Percentiles rank a stretch among this genome's conserved stretches.
Evolutionary conservation across 2,797 vertebrate species (phyloP).

Genomic region (Taeniopygia guttata): DNA sequence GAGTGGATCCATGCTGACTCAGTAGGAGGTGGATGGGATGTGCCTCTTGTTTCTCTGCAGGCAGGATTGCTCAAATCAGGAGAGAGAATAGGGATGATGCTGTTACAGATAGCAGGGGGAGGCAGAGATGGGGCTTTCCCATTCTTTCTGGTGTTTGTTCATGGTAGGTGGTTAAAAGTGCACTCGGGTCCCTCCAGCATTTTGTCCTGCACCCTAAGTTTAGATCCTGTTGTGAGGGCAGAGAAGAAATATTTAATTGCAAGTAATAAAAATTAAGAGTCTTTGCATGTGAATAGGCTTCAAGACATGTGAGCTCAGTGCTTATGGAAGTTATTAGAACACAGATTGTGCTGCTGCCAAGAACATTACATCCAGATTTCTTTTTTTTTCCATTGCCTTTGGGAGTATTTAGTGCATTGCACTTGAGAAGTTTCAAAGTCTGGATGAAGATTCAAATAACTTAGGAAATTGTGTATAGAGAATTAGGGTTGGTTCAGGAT

Average conservation of each 20-base stretch:
- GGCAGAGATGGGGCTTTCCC: background rate
- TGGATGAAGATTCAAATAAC: background rate
- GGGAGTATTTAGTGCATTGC: background rate
- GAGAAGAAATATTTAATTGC: background rate
- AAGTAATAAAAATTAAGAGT: background rate
- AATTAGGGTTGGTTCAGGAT: background rate
- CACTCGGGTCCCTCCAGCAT: background rate
- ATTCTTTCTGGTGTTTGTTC: background rate
- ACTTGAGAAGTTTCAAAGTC: background rate
- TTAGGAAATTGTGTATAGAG: background rate
- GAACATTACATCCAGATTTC: background rate
- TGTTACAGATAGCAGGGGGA: background rate
- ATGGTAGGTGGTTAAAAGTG: background rate
- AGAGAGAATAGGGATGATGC: background rate
- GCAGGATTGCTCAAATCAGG: background rate
- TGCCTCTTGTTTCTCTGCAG: background rate
- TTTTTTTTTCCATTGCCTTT: background rate
- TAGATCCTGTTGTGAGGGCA: background rate
- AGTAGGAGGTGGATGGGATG: background rate
- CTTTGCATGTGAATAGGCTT: background rate
- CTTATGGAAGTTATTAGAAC: background rate
- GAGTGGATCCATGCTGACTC: background rate
- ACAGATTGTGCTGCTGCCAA: background rate
- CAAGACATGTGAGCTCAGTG: accelerated
- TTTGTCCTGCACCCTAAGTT: background rate